Conservation (phyloP, 1,140 invertebrate genomes). For the Drosophila teissieri region DNA sequence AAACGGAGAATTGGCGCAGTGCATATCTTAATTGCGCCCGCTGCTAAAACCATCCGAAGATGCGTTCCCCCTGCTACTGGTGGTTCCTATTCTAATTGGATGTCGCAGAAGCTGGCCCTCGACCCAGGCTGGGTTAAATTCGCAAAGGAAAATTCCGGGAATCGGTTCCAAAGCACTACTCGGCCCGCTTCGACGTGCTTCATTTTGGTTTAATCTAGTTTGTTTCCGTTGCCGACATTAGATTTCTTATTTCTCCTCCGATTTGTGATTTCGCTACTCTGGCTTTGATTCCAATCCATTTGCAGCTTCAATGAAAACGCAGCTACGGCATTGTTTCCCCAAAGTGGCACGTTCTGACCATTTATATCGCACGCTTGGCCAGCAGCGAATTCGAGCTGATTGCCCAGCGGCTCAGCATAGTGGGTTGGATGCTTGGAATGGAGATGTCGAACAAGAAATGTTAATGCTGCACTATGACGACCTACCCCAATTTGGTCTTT, state of each 20-base stretch:
- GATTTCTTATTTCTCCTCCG: constrained; percentile 29
- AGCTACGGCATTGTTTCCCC: constrained; percentile 27
- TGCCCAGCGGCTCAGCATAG: background rate
- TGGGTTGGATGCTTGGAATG: constrained; percentile 5
- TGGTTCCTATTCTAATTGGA: constrained; percentile 21
- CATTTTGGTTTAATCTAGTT: constrained; percentile 33
- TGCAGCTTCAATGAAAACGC: constrained; percentile 4
- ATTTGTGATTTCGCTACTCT: constrained; percentile 29
- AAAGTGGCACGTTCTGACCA: constrained; percentile 45
- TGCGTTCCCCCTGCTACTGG: constrained; percentile 16
- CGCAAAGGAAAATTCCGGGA: constrained; percentile 18
- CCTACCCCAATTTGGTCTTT: no score
- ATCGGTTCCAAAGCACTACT: constrained; percentile 12
- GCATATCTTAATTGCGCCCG: constrained; percentile 38
- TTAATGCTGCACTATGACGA: background rate
- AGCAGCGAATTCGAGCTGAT: constrained; percentile 5
- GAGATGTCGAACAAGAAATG: constrained; percentile 9
- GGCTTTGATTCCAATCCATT: constrained; percentile 2
- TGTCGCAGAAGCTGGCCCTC: background rate
- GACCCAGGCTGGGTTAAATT: constrained; percentile 19
- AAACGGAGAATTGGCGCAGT: constrained; percentile 2
- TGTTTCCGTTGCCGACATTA: constrained; percentile 33
- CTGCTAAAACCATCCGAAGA: constrained; percentile 30
- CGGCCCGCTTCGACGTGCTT: constrained; percentile 34
- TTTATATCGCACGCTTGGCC: constrained; percentile 47